A percentile compares a stretch with the other conserved stretches of the same genome.
Evolutionary conservation across 2,113 vertebrate genomes (phyloP).

Genomic region (Rutilus rutilus): DNA sequence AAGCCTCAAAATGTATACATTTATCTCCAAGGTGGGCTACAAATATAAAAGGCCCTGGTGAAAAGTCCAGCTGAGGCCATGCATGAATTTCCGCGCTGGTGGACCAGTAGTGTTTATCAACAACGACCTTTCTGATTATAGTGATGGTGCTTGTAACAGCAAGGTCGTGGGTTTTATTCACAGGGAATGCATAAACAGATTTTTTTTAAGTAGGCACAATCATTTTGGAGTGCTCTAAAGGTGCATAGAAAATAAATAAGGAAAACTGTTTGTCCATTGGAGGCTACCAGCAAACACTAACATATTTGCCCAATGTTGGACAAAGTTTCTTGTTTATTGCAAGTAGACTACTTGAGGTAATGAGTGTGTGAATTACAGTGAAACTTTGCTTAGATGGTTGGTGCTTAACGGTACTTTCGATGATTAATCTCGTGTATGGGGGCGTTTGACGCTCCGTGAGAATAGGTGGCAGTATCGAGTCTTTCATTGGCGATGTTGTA

Average conservation of each 20-base stretch:
- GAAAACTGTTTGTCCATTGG: no score
- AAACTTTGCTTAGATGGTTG: not conserved
- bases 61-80: not conserved
- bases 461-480: conserved; percentile 30
- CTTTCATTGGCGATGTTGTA: not conserved
- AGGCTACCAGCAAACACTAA: no score
- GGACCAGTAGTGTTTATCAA: not conserved
- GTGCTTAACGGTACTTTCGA: no score
- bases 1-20: not conserved
- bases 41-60: not conserved
- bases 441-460: conserved; percentile 5
- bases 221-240: no score
- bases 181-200: no score
- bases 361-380: not conserved
- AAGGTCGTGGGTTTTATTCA: no score
- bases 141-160: no score
- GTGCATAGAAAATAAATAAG: no score
- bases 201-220: no score
- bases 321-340: no score
- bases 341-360: not conserved
- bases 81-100: not conserved
- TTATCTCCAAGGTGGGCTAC: not conserved
- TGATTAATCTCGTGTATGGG: not conserved
- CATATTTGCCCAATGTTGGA: no score
- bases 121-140: not conserved